A percentile compares a stretch with the other conserved stretches of the same genome.
Conservation (phyloP, 2,797 vertebrate species). For the Diceros bicornis region DNA sequence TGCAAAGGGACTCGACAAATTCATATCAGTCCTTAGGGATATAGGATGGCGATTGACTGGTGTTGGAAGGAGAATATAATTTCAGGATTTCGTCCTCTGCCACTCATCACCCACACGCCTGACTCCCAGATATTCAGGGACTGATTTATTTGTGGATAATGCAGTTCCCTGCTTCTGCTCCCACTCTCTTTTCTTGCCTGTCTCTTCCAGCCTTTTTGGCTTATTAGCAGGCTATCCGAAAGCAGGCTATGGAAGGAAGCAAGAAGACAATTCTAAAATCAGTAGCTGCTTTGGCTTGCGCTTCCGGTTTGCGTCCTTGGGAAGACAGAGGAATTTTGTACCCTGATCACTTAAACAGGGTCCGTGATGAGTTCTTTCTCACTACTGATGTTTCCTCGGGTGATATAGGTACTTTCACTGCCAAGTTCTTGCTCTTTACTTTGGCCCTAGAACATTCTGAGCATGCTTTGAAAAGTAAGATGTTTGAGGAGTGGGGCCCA, state of each 20-base stretch:
- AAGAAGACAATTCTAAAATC: neutral
- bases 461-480: neutral
- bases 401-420: neutral
- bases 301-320: neutral
- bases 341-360: neutral
- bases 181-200: neutral
- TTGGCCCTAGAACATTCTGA: neutral
- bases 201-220: neutral
- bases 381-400: rapidly evolving
- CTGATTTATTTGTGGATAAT: neutral
- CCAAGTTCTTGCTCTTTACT: neutral
- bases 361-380: neutral
- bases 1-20: neutral
- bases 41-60: neutral
- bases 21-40: conserved; percentile 19
- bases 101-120: neutral
- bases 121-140: neutral
- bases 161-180: no score
- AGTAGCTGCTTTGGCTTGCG: rapidly evolving
- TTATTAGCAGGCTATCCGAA: neutral
- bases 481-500: neutral
- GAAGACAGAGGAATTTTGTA: neutral
- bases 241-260: neutral
- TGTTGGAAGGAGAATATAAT: neutral
- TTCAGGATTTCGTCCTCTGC: neutral